phyloP scores from a whole-genome alignment of 2,113 vertebrate species.

The Montifringilla adamsi region DNA sequence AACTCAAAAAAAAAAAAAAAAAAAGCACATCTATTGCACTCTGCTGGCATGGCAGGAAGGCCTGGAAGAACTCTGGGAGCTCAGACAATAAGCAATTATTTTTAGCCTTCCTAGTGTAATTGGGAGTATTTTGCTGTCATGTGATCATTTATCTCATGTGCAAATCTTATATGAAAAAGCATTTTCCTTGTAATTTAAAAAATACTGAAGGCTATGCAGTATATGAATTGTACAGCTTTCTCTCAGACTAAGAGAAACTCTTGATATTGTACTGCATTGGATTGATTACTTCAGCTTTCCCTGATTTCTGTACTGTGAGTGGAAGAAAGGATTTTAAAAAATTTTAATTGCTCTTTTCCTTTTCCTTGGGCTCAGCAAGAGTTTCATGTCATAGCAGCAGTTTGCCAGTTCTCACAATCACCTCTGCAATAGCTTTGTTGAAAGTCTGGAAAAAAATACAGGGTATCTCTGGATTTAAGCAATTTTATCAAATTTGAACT shows the following conservation, averaged over 20 bases:
- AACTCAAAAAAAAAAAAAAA: background rate
- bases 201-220: background rate
- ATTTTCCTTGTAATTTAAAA: background rate
- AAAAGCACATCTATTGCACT: background rate
- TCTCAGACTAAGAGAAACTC: background rate
- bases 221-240: background rate
- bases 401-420: background rate
- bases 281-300: background rate
- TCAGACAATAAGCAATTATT: background rate
- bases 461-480: background rate
- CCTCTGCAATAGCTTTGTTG: background rate
- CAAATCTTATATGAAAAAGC: background rate
- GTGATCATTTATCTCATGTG: background rate
- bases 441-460: background rate
- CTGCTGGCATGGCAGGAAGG: background rate
- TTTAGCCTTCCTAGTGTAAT: background rate
- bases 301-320: background rate
- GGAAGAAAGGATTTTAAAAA: background rate
- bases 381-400: background rate
- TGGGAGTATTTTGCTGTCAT: background rate
- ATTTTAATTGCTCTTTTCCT: background rate
- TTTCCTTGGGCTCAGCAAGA: background rate
- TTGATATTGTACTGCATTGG: background rate
- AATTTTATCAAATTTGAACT: background rate
- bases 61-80: background rate